A percentile compares a stretch with the other conserved stretches of the same genome.
Evolutionary conservation across 2,888 invertebrate genomes (phyloP).

Genomic region (Petrolisthes manimaculis): DNA sequence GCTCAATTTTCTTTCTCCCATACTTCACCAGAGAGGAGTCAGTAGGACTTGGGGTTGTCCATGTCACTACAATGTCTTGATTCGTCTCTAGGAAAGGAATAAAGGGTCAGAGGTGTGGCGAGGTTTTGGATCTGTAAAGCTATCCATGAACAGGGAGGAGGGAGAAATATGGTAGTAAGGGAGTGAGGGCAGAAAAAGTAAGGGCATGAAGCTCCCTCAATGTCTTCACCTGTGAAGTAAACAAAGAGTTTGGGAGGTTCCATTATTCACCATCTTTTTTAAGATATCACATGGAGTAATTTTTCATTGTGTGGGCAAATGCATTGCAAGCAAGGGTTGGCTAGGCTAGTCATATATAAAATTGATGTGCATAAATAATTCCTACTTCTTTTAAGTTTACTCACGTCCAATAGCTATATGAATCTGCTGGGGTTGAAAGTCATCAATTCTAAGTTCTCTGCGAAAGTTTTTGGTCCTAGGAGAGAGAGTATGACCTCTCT

Average conservation of each 20-base stretch:
- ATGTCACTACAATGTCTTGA: conserved; percentile 81
- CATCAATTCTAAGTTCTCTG: background rate
- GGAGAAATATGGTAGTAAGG: background rate
- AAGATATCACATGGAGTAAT: too few species aligned
- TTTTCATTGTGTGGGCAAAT: too few species aligned
- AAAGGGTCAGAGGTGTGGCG: background rate
- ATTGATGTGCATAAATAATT: too few species aligned
- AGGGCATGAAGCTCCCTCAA: too few species aligned
- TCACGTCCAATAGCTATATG: conserved; percentile 48
- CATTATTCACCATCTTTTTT: too few species aligned
- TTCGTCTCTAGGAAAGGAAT: conserved; percentile 32
- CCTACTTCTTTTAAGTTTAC: background rate
- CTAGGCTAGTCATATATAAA: too few species aligned
- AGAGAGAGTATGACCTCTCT: too few species aligned
- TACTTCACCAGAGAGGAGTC: conserved; percentile 80
- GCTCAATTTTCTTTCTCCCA: conserved; percentile 74
- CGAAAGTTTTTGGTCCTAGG: too few species aligned
- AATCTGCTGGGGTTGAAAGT: conserved; percentile 49
- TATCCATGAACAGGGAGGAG: background rate
- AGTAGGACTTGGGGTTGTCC: conserved; percentile 81
- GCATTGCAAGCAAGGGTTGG: too few species aligned
- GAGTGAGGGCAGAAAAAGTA: background rate
- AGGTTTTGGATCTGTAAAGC: background rate
- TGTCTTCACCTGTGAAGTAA: too few species aligned
- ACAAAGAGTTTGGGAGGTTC: too few species aligned